Base-by-base conservation (phyloP, 2,113 vertebrate species). In the Bungarus multicinctus region DNA sequence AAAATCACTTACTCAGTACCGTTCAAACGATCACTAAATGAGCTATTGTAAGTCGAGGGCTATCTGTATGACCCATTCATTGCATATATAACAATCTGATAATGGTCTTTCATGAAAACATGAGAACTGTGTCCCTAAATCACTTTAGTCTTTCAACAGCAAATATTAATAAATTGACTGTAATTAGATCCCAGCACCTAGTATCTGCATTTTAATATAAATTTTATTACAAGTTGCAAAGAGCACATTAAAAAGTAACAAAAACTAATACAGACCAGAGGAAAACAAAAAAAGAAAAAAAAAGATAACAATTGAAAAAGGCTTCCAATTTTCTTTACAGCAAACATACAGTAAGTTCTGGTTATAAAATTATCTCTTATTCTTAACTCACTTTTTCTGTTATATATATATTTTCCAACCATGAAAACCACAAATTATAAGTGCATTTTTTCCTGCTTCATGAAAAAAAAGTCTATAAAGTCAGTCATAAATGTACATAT, bases 101-200 rank as follows among this genome's bases (percentile, higher is more conserved):
- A 52, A 25, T 14, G 4, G 43, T 27, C 25, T 86, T 86, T 86
- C 43, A 86, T 47, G 45, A 47, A 86, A 86, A 45, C 85, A 23
- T 86, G 45, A 47, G 23, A 5, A 86, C 6, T 86, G 9, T 27
- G 8, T 25, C 23, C 25, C 45, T 50, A 27, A 50, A 50, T 50
- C 85, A 47, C 10, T 4, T 6, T 50, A 50, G 2, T 81, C n/a
- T 81, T 81, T 81, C 69, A 81, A n/a, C 30, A 69, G 11, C 60
- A 69, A 39, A 34, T 81, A 81, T 39, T 81, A 8, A 81, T 81
- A 39, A 81, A 39, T 39, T 39, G 39, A 39, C 16, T 74, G 20
- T n/a, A 25, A 7, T 89, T 93, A 92, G 81, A 95, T 95, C 50
- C 91, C 89, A n/a, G 39, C 14, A 60, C 20, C 69, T 58, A 12